phyloP scores from a whole-genome alignment of 2,797 vertebrate species.

The Eidolon dupreanum region DNA sequence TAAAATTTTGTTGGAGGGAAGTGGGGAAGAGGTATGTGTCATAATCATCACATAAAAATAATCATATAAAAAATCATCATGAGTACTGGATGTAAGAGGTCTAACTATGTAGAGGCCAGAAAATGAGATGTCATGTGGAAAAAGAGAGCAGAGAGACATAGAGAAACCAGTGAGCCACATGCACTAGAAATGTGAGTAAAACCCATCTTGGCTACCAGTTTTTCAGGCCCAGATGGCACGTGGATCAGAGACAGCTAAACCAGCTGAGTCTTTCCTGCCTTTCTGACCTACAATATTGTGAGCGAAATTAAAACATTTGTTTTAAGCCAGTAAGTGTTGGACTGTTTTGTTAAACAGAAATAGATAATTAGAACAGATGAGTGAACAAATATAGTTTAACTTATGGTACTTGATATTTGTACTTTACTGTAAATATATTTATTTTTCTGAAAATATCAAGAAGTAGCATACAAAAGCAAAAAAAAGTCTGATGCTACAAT shows the following conservation, averaged over 20 bases:
- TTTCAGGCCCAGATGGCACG: background rate
- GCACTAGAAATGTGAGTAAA: background rate
- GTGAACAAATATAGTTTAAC: background rate
- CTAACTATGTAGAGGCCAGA: background rate
- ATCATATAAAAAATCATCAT: background rate
- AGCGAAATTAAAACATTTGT: slow-evolving; percentile 9
- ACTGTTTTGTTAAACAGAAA: slow-evolving; percentile 42
- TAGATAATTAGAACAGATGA: background rate
- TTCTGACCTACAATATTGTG: background rate
- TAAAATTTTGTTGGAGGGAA: background rate
- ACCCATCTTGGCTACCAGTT: background rate
- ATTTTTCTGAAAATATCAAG: background rate
- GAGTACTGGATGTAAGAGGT: background rate
- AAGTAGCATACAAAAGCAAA: background rate
- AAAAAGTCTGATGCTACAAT: background rate
- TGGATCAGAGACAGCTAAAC: background rate
- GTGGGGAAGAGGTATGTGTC: background rate
- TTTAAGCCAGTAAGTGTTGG: background rate
- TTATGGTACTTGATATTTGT: background rate
- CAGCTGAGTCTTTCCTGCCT: background rate
- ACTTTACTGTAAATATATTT: background rate
- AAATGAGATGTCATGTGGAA: background rate
- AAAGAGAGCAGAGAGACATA: background rate
- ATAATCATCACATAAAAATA: background rate
- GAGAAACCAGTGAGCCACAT: background rate